Base-by-base conservation (phyloP, 2,797 vertebrate genomes). In the Antennarius maculatus region DNA sequence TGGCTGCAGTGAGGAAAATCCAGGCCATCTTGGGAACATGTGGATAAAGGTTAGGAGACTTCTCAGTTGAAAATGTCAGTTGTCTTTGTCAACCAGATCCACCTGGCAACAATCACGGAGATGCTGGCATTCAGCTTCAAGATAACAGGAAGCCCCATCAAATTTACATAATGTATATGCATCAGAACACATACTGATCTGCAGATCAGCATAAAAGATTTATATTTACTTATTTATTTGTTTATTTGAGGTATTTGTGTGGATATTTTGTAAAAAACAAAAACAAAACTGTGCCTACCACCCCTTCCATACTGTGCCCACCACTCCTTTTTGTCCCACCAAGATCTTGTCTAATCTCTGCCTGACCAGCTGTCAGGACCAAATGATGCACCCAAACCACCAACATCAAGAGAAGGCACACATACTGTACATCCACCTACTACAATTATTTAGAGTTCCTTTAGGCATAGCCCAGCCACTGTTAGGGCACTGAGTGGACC, bases 301-400 rank as follows among this genome's bases (percentile, higher is more conserved):
- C 81, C 78, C 74, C 56, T 62, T 86, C 68, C 76, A 82, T 74
- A 85, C 74, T 69, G 81, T 80, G 61, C 64, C 84, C 63, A 55
- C 60, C 76, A 76, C 82, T 73, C 81, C 37, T 39, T 39, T 73
- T 77, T 69, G 71, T 65, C 67, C 72, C 76, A 85, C 52, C 69
- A 51, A 80, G 74, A 74, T 80, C 76, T 66, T 74, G 76, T 77
- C 77, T 92, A 91, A 92, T 91, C 89, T 86, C 81, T 83, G 88
- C 79, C 77, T 83, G 76, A 86, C 85, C 92, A 93, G 91, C 91
- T 93, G 92, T 90, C 89, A 74, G 77, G 83, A 81, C 87, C 88
- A 90, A 83, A 90, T 86, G 83, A 83, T 80, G 76, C 65, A 73
- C 60, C 41, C 6, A 73, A 79, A 76, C 56, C 60, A 82, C 57